Conservation (phyloP, 2,797 vertebrate genomes). For the Lepilemur septentrionalis region DNA sequence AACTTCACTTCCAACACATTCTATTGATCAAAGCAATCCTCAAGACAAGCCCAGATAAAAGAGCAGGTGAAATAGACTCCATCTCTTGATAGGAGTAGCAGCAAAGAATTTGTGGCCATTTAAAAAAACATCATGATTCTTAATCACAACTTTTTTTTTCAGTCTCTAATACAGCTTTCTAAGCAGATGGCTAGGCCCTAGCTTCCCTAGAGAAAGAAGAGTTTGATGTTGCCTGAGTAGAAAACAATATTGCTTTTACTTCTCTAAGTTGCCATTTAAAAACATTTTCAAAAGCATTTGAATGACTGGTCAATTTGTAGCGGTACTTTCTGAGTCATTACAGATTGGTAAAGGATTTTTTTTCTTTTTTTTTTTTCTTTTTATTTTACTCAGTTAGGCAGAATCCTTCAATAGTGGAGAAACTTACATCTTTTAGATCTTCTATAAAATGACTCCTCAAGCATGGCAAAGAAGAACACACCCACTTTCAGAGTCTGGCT, state of each 20-base stretch:
- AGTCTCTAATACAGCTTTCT: background rate
- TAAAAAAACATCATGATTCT: background rate
- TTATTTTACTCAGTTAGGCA: background rate
- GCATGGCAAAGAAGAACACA: fast-evolving
- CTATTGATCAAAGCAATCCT: background rate
- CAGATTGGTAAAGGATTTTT: background rate
- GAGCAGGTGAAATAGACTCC: background rate
- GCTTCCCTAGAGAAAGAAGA: background rate
- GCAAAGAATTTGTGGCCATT: background rate
- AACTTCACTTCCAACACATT: background rate
- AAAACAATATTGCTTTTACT: background rate
- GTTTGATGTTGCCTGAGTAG: background rate
- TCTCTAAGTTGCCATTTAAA: background rate
- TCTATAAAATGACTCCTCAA: background rate
- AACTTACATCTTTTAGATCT: background rate
- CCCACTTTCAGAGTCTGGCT: background rate
- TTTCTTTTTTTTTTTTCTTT: background rate
- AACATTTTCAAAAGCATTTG: constrained; percentile 10
- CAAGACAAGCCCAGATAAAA: background rate
- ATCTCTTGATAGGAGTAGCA: background rate
- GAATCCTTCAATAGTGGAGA: background rate
- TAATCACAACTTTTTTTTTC: background rate
- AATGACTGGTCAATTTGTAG: background rate
- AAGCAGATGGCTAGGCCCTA: background rate
- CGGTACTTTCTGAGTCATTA: background rate